phyloP scores from a whole-genome alignment of 2,113 vertebrate species.

The Arenaria interpres region DNA sequence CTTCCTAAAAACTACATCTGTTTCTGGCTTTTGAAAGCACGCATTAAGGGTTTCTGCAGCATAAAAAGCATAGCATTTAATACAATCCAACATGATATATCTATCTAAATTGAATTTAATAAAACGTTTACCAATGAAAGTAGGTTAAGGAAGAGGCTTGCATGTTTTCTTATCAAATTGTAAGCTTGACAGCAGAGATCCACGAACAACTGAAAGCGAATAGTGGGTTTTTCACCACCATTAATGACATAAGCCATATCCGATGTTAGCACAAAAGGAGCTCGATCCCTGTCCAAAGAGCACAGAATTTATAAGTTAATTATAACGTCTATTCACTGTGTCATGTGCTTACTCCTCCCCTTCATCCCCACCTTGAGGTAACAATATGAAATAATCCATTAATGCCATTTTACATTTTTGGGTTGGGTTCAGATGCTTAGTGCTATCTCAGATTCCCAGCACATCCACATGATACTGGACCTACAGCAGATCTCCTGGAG shows the following conservation, averaged over 20 bases:
- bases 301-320: not conserved
- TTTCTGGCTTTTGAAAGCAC: not conserved
- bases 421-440: not conserved
- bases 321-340: not conserved
- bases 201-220: conserved; percentile 96
- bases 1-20: not conserved
- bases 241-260: conserved; percentile 99
- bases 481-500: not conserved
- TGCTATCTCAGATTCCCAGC: not conserved
- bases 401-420: not conserved
- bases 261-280: conserved; percentile 96
- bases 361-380: not conserved
- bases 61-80: not conserved
- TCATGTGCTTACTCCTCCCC: not conserved
- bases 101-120: not conserved
- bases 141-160: conserved; percentile 94
- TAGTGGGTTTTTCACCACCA: conserved; percentile 94
- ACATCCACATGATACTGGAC: not conserved
- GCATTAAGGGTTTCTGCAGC: not conserved
- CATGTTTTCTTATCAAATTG: conserved; percentile 95
- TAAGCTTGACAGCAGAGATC: conserved; percentile 97
- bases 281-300: conserved; percentile 86
- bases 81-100: not conserved
- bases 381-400: not conserved
- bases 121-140: conserved; percentile 86